Evolutionary conservation across 2,888 invertebrate species (phyloP), one percentile per base, ranked within the genome.

Genomic region (Andrena dorsata): DNA sequence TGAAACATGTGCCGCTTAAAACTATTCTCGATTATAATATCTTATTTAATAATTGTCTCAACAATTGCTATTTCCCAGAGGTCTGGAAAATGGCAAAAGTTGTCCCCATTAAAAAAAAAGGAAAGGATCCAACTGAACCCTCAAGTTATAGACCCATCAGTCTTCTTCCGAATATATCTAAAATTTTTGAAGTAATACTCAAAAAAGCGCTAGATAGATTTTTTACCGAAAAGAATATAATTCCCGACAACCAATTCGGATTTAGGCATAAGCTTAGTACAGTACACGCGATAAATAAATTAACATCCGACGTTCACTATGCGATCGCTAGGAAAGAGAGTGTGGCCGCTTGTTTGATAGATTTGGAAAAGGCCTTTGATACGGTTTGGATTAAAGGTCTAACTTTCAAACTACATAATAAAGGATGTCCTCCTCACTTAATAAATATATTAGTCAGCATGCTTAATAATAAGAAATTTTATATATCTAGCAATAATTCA

Each of bases 401-500:
- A 10, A 35, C 2, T 0, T 35, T 35, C 2, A 35, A 35, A 35
- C 10, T 20, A 0, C 2, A 13, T 0, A 53, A 53, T 8, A 53
- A 53, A 2, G 53, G 53, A 2, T 53, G 53, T 2, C 53, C 53
- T 0, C n/a, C 2, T 0, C 53, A 53, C 8, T 2, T 53, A 2
- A 0, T 20, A 2, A 53, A 53, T 0, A 53, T 53, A 0, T 0
- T 53, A 6, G 20, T 8, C 0, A 23, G 8, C n/a, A 53, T 53
- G 53, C 8, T 53, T 2, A n/a, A 0, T 0, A 53, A 53, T 6
- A 53, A 53, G 2, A 53, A 53, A 0, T 53, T 53, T 7, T 16
- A 16, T 0, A 20, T n/a, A 8, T n/a, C 16, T 0, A n/a, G 2
- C 1, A 53, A 53, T 0, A 2, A 23, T 0, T 0, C 16, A 53